Conservation (phyloP, 2,113 vertebrate genomes). For the Recurvirostra avosetta region DNA sequence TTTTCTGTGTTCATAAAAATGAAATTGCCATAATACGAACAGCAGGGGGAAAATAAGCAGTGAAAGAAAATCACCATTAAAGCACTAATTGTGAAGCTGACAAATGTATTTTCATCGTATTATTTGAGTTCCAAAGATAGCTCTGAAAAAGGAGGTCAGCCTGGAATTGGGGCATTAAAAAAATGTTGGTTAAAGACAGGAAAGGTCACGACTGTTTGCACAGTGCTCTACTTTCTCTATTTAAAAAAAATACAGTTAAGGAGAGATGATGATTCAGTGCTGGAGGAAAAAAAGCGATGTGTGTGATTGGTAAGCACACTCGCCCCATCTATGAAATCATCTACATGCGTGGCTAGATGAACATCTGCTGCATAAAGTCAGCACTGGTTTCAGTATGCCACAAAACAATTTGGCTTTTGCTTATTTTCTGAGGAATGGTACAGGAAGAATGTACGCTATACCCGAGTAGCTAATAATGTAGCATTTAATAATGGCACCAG, state of each 20-base stretch:
- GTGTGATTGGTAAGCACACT: slow-evolving; percentile 51
- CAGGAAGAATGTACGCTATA: slow-evolving; percentile 30
- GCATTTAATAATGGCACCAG: slow-evolving; percentile 63
- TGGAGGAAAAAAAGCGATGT: background rate
- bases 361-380: slow-evolving; percentile 68
- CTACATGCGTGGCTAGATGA: slow-evolving; percentile 61
- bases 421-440: slow-evolving; percentile 32
- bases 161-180: slow-evolving; percentile 51
- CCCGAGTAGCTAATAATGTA: slow-evolving; percentile 51
- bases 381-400: slow-evolving; percentile 42
- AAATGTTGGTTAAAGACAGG: slow-evolving; percentile 42
- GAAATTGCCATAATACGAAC: background rate
- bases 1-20: slow-evolving; percentile 24
- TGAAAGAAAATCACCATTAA: slow-evolving; percentile 21
- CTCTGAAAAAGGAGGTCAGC: slow-evolving; percentile 48
- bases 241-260: slow-evolving; percentile 10
- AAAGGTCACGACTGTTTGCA: slow-evolving; percentile 62
- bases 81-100: slow-evolving; percentile 4
- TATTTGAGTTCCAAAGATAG: slow-evolving; percentile 49
- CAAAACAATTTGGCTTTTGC: slow-evolving; percentile 52
- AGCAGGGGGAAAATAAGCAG: slow-evolving; percentile 9
- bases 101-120: slow-evolving; percentile 41
- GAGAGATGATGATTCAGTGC: slow-evolving; percentile 63
- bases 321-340: slow-evolving; percentile 65
- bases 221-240: slow-evolving; percentile 56